Base-by-base conservation (phyloP, 1,140 invertebrate species). In the Mizuhopecten yessoensis region DNA sequence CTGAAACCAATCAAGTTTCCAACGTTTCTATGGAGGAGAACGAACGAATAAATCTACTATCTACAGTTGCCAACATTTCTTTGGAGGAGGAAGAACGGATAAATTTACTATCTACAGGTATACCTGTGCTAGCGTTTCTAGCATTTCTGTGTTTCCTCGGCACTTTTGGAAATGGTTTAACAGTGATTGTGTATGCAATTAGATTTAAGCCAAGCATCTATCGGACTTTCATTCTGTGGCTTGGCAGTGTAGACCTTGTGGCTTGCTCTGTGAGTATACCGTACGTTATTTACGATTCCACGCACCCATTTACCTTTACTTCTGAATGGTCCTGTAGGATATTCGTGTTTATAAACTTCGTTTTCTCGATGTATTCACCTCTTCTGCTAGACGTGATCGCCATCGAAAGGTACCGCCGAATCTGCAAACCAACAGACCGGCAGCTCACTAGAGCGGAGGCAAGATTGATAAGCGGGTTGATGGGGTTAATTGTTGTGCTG, bases 271-370 rank as follows among this genome's bases (percentile, higher is more conserved):
- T 94, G 0, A 91, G 92, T 49, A 94, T 94, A 23, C 94, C 94
- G 49, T 93, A 91, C 49, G 94, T 94, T 45, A 93, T 94, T 23
- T 89, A 93, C 11, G 94, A 94, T 90, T 93, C 94, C 45, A 87
- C 86, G 7, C 91, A 91, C 45, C 93, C 93, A 75, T 94, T 93
- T 92, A 94, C 94, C 0, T 94, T 94, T 87, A 92, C 90, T 0
- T 39, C 75, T 0, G 88, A 90, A 17, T 87, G 89, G 86, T 34
- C 90, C 17, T 94, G 94, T 39, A 92, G 93, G 57, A 34, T 93
- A n/a, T 75, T 94, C 5, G 34, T 92, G 34, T 91, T 90, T n/a
- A 88, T 93, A 10, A 93, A 93, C 86, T 89, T 91, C 86, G 90
- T 94, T 34, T 92, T 91, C 57, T 92, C 92, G 33, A 88, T 94